These are phyloP conservation scores for Meteorus sp. DNA, from an alignment of 1,140 invertebrate genomes.

Conservation along the genomic window DNA sequence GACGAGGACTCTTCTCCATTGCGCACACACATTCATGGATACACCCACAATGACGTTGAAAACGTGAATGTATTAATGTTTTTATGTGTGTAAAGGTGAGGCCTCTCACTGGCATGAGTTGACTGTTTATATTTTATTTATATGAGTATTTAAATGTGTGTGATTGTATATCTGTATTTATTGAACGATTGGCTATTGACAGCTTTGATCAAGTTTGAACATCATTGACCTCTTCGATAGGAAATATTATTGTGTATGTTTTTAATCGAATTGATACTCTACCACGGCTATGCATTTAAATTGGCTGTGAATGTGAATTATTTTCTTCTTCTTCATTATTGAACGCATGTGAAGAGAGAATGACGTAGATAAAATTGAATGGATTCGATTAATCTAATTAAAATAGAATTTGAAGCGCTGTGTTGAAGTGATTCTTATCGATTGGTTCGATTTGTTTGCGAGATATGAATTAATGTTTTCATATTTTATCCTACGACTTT, in stretches of 20 bases:
- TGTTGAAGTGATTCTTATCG: too few relatives aligned
- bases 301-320: neutral
- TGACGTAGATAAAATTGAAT: neutral
- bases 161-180: too few relatives aligned
- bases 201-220: neutral
- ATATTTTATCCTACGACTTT: too few relatives aligned
- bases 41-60: slow-evolving; percentile 18
- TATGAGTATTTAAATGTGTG: too few relatives aligned
- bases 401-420: slow-evolving; percentile 38
- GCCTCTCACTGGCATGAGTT: neutral
- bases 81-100: too few relatives aligned
- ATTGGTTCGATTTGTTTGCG: too few relatives aligned
- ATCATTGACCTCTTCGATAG: neutral
- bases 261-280: neutral
- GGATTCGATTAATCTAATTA: slow-evolving; percentile 52
- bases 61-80: neutral
- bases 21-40: slow-evolving; percentile 14
- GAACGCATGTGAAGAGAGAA: too few relatives aligned
- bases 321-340: too few relatives aligned
- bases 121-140: too few relatives aligned
- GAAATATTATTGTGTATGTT: too few relatives aligned
- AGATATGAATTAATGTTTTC: too few relatives aligned
- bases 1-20: neutral
- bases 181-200: too few relatives aligned
- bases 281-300: neutral